Evolutionary conservation across 1,140 invertebrate genomes (phyloP), one percentile per base, ranked within the genome.

Genomic region (Papilio xuthus): DNA sequence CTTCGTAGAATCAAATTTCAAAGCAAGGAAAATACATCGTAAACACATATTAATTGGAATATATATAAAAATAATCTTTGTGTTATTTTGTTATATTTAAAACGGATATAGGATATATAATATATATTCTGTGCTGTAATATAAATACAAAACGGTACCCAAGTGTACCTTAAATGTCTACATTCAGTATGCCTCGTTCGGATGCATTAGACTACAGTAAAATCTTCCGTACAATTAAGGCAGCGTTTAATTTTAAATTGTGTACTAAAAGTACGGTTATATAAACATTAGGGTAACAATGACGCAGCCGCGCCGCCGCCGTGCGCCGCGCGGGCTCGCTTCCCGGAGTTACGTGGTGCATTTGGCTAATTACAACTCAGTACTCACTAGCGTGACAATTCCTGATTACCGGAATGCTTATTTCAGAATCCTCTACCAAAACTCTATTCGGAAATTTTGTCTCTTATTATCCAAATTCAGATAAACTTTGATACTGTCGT

Each of bases 241-340:
- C 89, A 91, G 86, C 90, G 86, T 85, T 94, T 94, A 93, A 92
- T 93, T 91, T 94, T 94, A 93, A 94, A 94, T 93, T 92, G 92
- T 89, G 87, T 90, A 90, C 86, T 94, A 94, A 94, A 94, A 93
- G 88, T 90, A 89, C 88, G 89, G 88, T 94, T 94, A 92, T 93
- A 90, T 90, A 94, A 94, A 92, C 88, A 93, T 94, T 93, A 91
- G 82, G 85, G 83, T 84, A 89, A 93, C 88, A 91, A 90, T 93
- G 90, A 85, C 86, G 85, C 82, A 74, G 84, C 72, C 47, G 80
- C 79, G 77, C 73, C 77, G 72, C 83, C 74, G 84, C 83, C 81
- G 72, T 78, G 83, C 83, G 53, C 20, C 26, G 44, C 72, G 47
- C 18, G 42, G 20, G n/a, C 81, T 77, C 81, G 79, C 84, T 86